Base-by-base conservation (phyloP, 2,797 vertebrate genomes). In the Cottoperca gobio region DNA sequence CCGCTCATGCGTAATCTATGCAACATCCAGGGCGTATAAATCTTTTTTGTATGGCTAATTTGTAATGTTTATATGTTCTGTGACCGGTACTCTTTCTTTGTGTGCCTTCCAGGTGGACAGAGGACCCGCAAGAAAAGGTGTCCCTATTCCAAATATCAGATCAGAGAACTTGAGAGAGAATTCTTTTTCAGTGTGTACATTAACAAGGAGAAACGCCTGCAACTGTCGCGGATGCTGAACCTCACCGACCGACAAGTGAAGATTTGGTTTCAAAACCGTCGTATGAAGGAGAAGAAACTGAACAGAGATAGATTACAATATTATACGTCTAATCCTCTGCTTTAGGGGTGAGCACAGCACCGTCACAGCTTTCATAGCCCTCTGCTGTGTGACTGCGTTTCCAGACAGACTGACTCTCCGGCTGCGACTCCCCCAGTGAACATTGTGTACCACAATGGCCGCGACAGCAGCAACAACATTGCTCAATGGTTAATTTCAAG, bases 121-220 rank as follows among this genome's bases (percentile, higher is more conserved):
- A 96, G 97, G 78, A 97, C 96, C 39, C 96, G 98, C 73, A 99
- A 99, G 94, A 99, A 99, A 90, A 96, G 98, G 87, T 99, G 98
- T 70, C 97, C 98, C 6, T 99, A 99, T 88, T 98, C 97, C 86
- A 99, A 99, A 93, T 99, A 98, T 79, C 98, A 99, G 93, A 99
- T 99, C 90, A 95, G 98, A 88, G 98, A 99, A 95, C 95, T 99
- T 89, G 98, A 99, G 88, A 94, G 98, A 58, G 98, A 99, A 91
- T 99, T 99, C 93, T 99, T 99, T 93, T 99, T 99, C 95, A 99
- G 97, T 71, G 98, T 99, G 89, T 99, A 99, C 92, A 99, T 99
- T 84, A 99, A 99, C 95, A 99, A 99, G 94, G 98, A 99, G 91
- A 99, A 99, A 86, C 96, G 98, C 48, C 96, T 99, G 72, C 98